Evolutionary conservation across 2,797 vertebrate genomes (phyloP), one percentile per base, ranked within the genome.

Genomic region (Novumbra hubbsi): DNA sequence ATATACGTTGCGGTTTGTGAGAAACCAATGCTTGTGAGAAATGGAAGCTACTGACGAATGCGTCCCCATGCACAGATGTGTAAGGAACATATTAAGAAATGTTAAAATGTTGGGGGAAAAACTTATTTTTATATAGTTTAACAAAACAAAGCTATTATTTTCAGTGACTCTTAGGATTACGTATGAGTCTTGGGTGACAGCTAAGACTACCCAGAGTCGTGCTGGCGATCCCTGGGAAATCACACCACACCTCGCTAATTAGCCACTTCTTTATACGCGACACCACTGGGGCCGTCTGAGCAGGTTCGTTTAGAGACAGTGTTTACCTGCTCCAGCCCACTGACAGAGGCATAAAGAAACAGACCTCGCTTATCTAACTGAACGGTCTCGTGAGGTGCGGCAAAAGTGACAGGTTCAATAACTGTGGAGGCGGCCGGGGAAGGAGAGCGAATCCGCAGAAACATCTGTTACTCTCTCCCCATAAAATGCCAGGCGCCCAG

Each of bases 361-460:
- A 57, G 64, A 66, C 66, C 72, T 68, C 62, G 70, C 62, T 70
- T 45, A 72, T 67, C 78, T 64, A 41, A 50, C 65, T 50, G 67
- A 55, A 32, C n/a, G 50, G 49, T 52, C 70, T 64, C 27, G 70
- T 65, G 69, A 74, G 71, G 63, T 60, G 55, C 30, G 57, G 38
- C 28, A 2, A 70, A 71, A 64, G 73, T 78, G 81, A 80, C 73
- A 71, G 68, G 76, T 69, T 66, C 45, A 71, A 75, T 74, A 75
- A 77, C 71, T 62, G 73, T 70, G 75, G 71, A 50, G 30, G 49
- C 38, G 34, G 28, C 38, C 34, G 24, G 62, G 21, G 72, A 17
- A 62, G 19, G 68, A 72, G 55, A 30, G 71, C 69, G 73, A 76
- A 80, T 84, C 81, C 83, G 32, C 74, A 50, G 66, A 78, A 85